Conservation (phyloP, 2,888 invertebrate genomes). For the Acronicta aceris region DNA sequence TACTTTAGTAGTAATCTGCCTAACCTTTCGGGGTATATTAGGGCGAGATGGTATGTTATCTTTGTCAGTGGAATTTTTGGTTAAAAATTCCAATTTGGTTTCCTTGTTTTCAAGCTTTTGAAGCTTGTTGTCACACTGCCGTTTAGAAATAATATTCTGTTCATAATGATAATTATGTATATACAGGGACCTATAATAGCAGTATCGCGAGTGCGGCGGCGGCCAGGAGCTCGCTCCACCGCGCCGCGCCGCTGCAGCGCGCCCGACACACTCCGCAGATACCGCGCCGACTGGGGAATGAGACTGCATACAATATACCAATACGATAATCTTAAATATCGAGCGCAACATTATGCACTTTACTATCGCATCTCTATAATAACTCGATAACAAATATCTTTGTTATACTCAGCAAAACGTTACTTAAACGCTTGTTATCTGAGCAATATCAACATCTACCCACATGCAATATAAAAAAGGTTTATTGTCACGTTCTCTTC, state of each 20-base stretch:
- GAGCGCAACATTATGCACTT: not conserved
- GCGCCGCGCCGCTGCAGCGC: not conserved
- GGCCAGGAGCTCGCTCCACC: not conserved
- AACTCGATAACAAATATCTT: not conserved
- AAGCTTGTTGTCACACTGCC: no score
- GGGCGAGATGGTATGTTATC: no score
- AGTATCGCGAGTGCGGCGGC: slow-evolving; percentile 29
- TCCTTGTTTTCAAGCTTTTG: no score
- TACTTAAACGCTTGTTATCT: slow-evolving; percentile 3
- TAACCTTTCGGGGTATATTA: no score
- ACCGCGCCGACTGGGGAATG: slow-evolving; percentile 13
- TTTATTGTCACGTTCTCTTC: slow-evolving; percentile 11
- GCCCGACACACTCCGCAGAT: slow-evolving; percentile 10
- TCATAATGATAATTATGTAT: slow-evolving; percentile 2
- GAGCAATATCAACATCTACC: slow-evolving; percentile 15
- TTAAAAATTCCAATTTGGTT: no score
- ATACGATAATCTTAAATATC: slow-evolving; percentile 1
- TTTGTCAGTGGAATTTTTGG: no score
- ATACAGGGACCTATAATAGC: slow-evolving; percentile 56
- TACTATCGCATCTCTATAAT: not conserved
- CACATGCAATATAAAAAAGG: slow-evolving; percentile 35
- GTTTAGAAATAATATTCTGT: no score
- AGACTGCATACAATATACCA: slow-evolving; percentile 26
- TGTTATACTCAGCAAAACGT: slow-evolving; percentile 5
- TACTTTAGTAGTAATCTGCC: no score